Conservation (phyloP, 2,888 invertebrate genomes). For the Tetragnatha montana region DNA sequence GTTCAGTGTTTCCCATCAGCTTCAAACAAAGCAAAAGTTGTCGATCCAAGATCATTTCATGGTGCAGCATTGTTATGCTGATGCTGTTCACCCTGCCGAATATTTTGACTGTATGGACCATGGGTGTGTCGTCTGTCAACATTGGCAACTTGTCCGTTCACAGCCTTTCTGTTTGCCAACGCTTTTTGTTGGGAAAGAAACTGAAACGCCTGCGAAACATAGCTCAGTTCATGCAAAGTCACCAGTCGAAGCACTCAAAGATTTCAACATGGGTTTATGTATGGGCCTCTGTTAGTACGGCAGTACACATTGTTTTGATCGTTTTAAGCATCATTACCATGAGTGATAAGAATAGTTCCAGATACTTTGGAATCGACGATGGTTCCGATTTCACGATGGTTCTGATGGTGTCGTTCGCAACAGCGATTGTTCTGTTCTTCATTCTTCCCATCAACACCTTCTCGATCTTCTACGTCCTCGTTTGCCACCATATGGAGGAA, state of each 20-base stretch:
- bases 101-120: no score
- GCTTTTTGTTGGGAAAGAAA: not conserved
- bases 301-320: not conserved
- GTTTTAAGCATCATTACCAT: not conserved
- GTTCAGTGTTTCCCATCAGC: no score
- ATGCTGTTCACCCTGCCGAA: no score
- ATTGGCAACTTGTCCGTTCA: no score
- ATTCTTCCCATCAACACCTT: not conserved
- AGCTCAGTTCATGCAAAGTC: no score
- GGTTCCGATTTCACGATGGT: not conserved
- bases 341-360: not conserved
- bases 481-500: not conserved
- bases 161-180: no score
- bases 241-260: no score
- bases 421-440: not conserved
- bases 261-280: not conserved
- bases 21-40: no score
- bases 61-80: no score
- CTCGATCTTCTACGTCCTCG: not conserved
- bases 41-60: no score
- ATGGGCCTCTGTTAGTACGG: not conserved
- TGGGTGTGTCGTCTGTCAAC: no score
- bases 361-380: no score
- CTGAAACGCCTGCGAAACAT: not conserved
- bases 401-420: not conserved